Evolutionary conservation across 1,140 invertebrate species (phyloP), one percentile per base, ranked within the genome.

Genomic region (Pentalonia nigronervosa): DNA sequence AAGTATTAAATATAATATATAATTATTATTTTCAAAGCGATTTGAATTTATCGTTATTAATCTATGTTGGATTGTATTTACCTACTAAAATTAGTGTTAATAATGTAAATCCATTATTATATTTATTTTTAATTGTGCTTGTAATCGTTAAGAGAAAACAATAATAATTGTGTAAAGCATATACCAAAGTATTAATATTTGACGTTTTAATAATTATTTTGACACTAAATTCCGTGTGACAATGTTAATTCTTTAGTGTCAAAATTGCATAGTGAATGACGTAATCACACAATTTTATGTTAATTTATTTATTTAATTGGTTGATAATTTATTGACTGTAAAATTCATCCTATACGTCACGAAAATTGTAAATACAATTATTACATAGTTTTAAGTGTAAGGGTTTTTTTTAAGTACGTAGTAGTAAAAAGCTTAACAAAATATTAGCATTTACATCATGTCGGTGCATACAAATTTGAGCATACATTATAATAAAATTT

Each of bases 141-240:
- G 14, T 90, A 60, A 90, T 90, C 41, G 23, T 90, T 67, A 90
- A 90, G 25, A 34, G 21, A n/a, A 36, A 89, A 53, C 9, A 21
- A 91, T 83, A 47, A 50, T 48, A n/a, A 83, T 48, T 83, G 30
- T 83, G 45, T 47, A 91, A 91, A 91, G 90, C 90, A 47, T 83
- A 91, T 91, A 91, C 90, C 90, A 91, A 91, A 91, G 90, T 76
- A 83, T 91, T 91, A 90, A 90, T 90, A 45, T 67, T 45, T 53
- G n/a, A 56, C 30, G 34, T 34, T 48, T 30, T 34, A 48, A 87
- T 47, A 21, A n/a, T 48, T 50, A 87, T 87, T n/a, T 87, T n/a
- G 47, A 87, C 30, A 34, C 86, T 87, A 34, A 21, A 87, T 76
- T 67, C 30, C 30, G 21, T 9, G 30, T 25, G 34, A 89, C 2